phyloP scores from a whole-genome alignment of 1,140 invertebrate genomes.

The Heliconius hewitsoni region DNA sequence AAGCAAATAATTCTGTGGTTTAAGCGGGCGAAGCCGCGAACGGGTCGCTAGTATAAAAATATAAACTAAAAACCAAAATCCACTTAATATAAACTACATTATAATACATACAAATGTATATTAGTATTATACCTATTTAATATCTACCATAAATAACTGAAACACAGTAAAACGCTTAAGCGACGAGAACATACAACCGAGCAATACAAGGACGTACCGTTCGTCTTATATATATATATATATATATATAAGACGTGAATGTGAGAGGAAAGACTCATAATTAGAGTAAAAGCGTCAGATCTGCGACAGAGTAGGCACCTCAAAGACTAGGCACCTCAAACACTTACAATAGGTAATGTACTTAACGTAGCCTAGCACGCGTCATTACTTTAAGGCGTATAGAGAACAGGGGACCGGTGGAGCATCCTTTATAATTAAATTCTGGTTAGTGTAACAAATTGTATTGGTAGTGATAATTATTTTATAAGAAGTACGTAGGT shows the following conservation, averaged over 20 bases:
- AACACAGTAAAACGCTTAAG: background rate
- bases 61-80: too few species aligned
- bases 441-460: slow-evolving; percentile 23
- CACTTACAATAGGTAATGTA: slow-evolving; percentile 71
- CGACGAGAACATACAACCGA: background rate
- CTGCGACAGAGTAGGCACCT: slow-evolving; percentile 61
- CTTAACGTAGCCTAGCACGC: slow-evolving; percentile 67
- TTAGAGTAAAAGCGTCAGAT: slow-evolving; percentile 77
- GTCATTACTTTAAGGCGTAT: slow-evolving; percentile 66
- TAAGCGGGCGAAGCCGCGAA: too few species aligned
- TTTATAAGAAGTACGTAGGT: background rate
- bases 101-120: too few species aligned
- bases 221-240: slow-evolving; percentile 43
- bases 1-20: too few species aligned
- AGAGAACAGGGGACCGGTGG: slow-evolving; percentile 49
- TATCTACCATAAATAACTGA: background rate
- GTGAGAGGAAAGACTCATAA: slow-evolving; percentile 64
- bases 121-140: background rate
- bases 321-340: slow-evolving; percentile 68
- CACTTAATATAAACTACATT: too few species aligned
- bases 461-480: slow-evolving; percentile 12
- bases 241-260: slow-evolving; percentile 44
- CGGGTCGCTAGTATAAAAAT: too few species aligned
- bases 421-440: slow-evolving; percentile 44
- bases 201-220: slow-evolving; percentile 28